Evolutionary conservation across 1,140 invertebrate species (phyloP), one percentile per base, ranked within the genome.

Genomic region (Tribolium castaneum): DNA sequence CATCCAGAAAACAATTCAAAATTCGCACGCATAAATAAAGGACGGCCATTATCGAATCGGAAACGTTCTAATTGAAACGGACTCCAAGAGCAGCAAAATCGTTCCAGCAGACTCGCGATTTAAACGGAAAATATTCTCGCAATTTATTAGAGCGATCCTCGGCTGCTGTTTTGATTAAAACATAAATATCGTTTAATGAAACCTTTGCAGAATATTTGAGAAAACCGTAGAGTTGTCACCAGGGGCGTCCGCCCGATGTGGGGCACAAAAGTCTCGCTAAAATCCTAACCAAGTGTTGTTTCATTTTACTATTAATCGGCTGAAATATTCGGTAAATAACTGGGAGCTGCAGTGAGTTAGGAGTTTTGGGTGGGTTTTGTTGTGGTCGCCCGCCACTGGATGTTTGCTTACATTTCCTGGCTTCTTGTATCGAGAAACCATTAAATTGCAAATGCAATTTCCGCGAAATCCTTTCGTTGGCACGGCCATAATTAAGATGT

Each of bases 361-460:
- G n/a, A n/a, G n/a, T n/a, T 25, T 25, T 25, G 5, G 5, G 22
- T 25, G 5, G 5, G 25, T 30, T 30, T 30, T 30, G 25, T 2
- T 30, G 1, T 30, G 25, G 25, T 25, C 9, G 39, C n/a, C 35
- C 39, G 39, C 39, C 39, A 45, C 9, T 45, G 39, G 49, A 19
- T 25, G 54, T 59, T 59, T 22, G 19, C 54, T n/a, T 22, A n/a
- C 54, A 30, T 59, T 52, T 52, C 39, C 39, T 2, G 0, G 39
- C 39, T 45, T 45, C 39, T 39, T 52, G 3, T 25, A 66, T 66
- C 25, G 59, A 35, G 25, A 66, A 66, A 35, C 59, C 59, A 35
- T 66, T 66, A 66, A 35, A 66, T 66, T 66, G 59, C 59, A 35
- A 35, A 66, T 66, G 59, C 30, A 66, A 66, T 66, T 66, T 66